Evolutionary conservation across 1,140 invertebrate genomes (phyloP).

Genomic region (Leptestheria dahalacensis): DNA sequence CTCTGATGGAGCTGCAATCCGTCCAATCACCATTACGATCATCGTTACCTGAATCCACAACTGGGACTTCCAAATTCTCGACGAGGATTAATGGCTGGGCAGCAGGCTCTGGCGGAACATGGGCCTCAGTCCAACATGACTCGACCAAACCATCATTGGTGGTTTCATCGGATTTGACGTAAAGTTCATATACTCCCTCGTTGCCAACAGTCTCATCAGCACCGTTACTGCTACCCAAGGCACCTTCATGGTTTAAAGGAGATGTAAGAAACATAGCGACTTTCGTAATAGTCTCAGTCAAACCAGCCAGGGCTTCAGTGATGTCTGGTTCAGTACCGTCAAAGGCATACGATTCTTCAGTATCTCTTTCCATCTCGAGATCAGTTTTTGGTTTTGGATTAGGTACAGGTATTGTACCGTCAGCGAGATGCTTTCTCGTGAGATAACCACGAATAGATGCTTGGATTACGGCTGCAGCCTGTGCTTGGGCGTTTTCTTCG

Average conservation of each 20-base stretch:
- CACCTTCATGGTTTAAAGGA: background rate
- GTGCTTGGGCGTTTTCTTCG: background rate
- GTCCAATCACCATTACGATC: background rate
- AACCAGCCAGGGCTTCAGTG: slow-evolving; percentile 7
- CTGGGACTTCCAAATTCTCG: background rate
- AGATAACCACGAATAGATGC: background rate
- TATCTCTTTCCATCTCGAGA: background rate
- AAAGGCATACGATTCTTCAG: background rate
- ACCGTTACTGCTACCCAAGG: background rate
- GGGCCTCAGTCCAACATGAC: background rate
- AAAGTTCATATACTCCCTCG: background rate
- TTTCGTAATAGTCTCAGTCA: slow-evolving; percentile 12
- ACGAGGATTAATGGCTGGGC: background rate
- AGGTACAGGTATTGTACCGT: background rate
- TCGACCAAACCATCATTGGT: slow-evolving; percentile 5
- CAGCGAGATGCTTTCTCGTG: background rate
- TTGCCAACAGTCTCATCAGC: background rate
- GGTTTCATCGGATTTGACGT: background rate
- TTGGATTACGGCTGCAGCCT: background rate
- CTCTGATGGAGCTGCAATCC: background rate
- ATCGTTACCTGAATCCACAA: background rate
- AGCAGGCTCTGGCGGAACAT: background rate
- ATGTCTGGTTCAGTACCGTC: background rate
- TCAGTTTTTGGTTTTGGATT: background rate
- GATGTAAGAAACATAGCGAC: slow-evolving; percentile 12